phyloP scores from a whole-genome alignment of 2,888 invertebrate species.

The Dicycla oo region DNA sequence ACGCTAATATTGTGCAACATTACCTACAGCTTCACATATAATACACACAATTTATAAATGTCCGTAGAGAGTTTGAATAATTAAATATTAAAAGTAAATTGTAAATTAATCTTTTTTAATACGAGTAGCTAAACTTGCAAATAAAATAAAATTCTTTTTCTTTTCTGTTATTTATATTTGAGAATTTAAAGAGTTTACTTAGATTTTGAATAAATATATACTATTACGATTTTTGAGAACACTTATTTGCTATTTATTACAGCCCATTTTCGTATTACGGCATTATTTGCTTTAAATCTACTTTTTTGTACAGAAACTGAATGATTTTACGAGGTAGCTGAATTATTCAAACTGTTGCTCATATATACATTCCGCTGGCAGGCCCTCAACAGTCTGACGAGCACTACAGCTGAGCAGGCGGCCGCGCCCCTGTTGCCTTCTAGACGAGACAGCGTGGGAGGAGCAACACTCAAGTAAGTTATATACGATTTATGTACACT shows the following conservation, averaged over 20 bases:
- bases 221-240: conserved; percentile 8
- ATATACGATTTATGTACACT: too few species aligned
- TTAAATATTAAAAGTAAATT: conserved; percentile 22
- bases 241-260: conserved; percentile 34
- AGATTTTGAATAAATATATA: conserved; percentile 30
- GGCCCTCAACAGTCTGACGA: conserved; percentile 95
- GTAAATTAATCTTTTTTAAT: conserved; percentile 15
- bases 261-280: conserved; percentile 17
- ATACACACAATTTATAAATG: conserved; percentile 18
- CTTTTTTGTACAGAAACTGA: conserved; percentile 22
- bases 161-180: conserved; percentile 38
- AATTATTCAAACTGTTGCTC: neutral
- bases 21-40: conserved; percentile 50
- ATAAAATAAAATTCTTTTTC: conserved; percentile 20
- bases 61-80: conserved; percentile 42
- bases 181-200: conserved; percentile 43
- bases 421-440: conserved; percentile 92
- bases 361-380: conserved; percentile 69
- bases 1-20: conserved; percentile 49
- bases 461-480: conserved; percentile 90
- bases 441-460: conserved; percentile 91
- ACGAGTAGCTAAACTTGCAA: conserved; percentile 42
- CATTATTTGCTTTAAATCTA: conserved; percentile 34
- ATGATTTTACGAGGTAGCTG: neutral
- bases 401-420: conserved; percentile 89